These are phyloP conservation scores for Nesogale talazaci DNA, from an alignment of 2,113 vertebrate genomes.

Conservation along the genomic window DNA sequence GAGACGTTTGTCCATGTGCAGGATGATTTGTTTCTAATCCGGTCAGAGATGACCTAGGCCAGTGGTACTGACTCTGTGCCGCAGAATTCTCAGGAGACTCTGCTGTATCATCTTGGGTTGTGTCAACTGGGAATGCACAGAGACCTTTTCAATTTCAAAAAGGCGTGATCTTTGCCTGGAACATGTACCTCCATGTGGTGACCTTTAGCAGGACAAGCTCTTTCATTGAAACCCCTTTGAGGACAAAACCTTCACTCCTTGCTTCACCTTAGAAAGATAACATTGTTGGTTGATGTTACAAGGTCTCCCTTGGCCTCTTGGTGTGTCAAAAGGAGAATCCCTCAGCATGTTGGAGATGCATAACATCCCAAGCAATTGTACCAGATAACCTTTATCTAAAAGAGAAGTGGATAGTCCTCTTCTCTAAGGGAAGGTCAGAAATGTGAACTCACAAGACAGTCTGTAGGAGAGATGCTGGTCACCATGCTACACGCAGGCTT, in stretches of 20 bases:
- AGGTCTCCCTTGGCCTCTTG: conserved; percentile 53
- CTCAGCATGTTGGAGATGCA: conserved; percentile 65
- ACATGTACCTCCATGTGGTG: background rate
- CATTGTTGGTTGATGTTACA: conserved; percentile 77
- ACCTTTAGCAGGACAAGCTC: conserved; percentile 74
- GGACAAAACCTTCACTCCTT: conserved; percentile 63
- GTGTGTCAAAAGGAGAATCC: conserved; percentile 62
- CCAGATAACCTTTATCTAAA: conserved; percentile 70
- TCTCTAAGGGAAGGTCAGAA: conserved; percentile 54
- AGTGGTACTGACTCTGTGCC: background rate
- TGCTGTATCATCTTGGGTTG: background rate
- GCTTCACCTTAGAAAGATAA: conserved; percentile 72
- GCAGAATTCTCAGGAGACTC: background rate
- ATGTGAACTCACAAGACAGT: background rate
- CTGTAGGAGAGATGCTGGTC: background rate
- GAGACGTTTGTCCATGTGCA: background rate
- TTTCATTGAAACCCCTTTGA: conserved; percentile 69
- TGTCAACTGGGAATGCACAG: background rate
- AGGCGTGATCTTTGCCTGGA: conserved; percentile 9
- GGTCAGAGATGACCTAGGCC: conserved; percentile 14
- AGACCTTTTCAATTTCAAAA: conserved; percentile 43
- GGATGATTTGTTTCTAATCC: conserved; percentile 16
- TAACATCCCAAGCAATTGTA: conserved; percentile 63
- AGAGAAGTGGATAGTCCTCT: conserved; percentile 59
- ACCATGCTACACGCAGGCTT: accelerated